Conservation (phyloP, 2,113 vertebrate genomes). For the Dendrocopos noguchii region DNA sequence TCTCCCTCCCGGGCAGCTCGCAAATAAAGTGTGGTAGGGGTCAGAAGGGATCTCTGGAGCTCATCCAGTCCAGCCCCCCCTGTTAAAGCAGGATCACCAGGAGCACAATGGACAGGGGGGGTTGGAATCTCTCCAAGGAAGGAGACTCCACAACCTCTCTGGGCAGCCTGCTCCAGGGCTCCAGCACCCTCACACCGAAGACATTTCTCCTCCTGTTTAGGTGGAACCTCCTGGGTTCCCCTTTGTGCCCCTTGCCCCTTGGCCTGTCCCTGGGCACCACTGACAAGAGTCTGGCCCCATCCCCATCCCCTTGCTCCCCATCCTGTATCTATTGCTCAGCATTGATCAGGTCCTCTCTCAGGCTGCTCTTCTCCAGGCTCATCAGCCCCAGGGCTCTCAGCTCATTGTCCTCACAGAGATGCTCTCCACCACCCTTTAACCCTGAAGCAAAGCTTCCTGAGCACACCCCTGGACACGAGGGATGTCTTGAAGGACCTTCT, state of each 20-base stretch:
- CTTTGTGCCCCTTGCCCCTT: background rate
- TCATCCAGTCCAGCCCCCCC: background rate
- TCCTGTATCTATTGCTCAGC: too few species aligned
- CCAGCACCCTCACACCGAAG: background rate
- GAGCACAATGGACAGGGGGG: background rate
- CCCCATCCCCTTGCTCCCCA: too few species aligned
- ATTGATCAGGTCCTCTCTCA: too few species aligned
- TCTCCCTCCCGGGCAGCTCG: background rate
- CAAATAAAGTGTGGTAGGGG: background rate
- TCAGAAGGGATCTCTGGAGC: background rate
- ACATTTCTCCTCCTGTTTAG: background rate
- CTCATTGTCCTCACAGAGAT: too few species aligned
- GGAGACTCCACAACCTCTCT: background rate
- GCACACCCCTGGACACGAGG: rapidly evolving
- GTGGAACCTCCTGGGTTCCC: background rate
- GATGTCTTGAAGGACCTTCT: background rate
- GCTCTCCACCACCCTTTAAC: background rate
- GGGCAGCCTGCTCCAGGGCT: background rate
- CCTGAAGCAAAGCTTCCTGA: background rate
- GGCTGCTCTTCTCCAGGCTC: too few species aligned
- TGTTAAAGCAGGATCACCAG: background rate
- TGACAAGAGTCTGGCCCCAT: too few species aligned
- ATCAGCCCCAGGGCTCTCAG: too few species aligned
- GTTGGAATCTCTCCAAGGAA: background rate
- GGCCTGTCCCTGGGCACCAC: too few species aligned